A percentile compares a stretch with the other conserved stretches of the same genome.
phyloP scores from a whole-genome alignment of 2,888 invertebrate genomes.

The Azorinus chamasolen region DNA sequence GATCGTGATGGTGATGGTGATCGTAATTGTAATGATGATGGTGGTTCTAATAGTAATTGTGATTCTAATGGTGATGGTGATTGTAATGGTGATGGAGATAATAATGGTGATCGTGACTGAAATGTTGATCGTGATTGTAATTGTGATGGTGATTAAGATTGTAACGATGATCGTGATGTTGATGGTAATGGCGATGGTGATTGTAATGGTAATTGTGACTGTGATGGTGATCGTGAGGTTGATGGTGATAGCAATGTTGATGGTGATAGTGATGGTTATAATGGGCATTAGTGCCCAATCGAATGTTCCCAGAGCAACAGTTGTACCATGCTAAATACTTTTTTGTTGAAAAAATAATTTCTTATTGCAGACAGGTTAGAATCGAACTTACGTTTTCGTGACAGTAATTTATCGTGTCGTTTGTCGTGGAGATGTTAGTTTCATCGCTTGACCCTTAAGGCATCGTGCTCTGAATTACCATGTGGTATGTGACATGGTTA shows the following conservation, averaged over 20 bases:
- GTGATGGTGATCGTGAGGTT: neutral
- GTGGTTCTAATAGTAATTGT: neutral
- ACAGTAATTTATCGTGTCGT: too few relatives aligned
- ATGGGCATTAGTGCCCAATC: too few relatives aligned
- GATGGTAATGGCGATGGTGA: slow-evolving; percentile 1
- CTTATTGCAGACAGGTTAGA: too few relatives aligned
- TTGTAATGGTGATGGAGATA: neutral
- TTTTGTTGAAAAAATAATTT: too few relatives aligned
- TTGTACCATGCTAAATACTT: too few relatives aligned
- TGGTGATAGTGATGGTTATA: neutral
- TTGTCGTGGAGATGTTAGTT: too few relatives aligned
- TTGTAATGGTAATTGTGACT: neutral
- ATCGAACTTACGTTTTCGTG: too few relatives aligned
- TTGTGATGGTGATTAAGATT: neutral
- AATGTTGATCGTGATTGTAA: slow-evolving; percentile 1
- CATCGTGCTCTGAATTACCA: too few relatives aligned
- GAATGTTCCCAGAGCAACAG: too few relatives aligned
- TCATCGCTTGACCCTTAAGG: too few relatives aligned
- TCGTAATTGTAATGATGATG: neutral
- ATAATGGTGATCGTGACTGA: neutral
- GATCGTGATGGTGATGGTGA: slow-evolving; percentile 7
- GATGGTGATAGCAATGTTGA: slow-evolving; percentile 4
- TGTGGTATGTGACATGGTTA: too few relatives aligned
- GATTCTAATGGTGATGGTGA: neutral
- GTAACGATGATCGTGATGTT: slow-evolving; percentile 4